Evolutionary conservation across 1,140 invertebrate genomes (phyloP).

Genomic region (Drosophila ironensis): DNA sequence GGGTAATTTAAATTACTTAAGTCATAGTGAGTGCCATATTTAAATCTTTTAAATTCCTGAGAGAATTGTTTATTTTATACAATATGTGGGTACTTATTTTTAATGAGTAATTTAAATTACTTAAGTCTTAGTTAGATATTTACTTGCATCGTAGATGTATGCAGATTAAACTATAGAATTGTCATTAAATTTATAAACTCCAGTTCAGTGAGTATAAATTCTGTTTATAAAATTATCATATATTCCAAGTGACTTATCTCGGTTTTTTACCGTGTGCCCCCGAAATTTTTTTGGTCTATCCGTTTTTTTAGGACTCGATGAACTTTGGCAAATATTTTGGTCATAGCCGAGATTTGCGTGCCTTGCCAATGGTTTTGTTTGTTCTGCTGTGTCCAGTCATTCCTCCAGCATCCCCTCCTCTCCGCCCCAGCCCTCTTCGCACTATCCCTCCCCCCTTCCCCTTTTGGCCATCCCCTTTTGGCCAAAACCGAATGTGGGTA

Average conservation of each 20-base stretch:
- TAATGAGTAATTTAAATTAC: no score
- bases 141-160: no score
- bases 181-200: no score
- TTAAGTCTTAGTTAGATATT: no score
- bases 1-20: no score
- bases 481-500: slow-evolving; percentile 60
- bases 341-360: slow-evolving; percentile 76
- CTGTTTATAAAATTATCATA: neutral
- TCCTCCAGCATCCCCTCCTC: neutral
- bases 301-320: slow-evolving; percentile 33
- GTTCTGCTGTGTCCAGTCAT: slow-evolving; percentile 74
- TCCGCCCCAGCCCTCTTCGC: neutral
- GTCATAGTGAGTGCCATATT: no score
- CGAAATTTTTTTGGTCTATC: slow-evolving; percentile 3
- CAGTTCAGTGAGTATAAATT: no score
- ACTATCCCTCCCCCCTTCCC: neutral
- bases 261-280: slow-evolving; percentile 6
- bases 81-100: no score
- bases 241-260: neutral
- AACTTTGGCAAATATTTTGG: slow-evolving; percentile 76
- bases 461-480: neutral
- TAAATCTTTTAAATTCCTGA: no score
- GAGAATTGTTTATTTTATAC: no score
- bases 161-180: no score
- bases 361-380: slow-evolving; percentile 75